phyloP scores from a whole-genome alignment of 2,797 vertebrate genomes.

The Synanceia verrucosa region DNA sequence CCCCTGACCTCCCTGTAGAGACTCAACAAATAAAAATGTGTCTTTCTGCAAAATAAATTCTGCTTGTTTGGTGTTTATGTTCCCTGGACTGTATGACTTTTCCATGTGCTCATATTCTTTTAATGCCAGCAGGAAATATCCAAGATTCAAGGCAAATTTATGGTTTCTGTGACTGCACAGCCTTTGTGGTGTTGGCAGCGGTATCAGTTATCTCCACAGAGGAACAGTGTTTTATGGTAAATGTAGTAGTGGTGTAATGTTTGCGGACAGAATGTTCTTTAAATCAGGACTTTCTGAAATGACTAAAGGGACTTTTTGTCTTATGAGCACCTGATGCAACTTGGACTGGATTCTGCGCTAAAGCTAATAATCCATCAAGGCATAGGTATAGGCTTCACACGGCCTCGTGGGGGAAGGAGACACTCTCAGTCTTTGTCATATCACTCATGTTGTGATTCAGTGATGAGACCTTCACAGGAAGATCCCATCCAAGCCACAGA shows the following conservation, averaged over 20 bases:
- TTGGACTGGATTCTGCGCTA: no score
- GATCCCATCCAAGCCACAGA: slow-evolving; percentile 74
- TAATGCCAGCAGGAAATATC: slow-evolving; percentile 55
- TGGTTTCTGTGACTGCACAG: slow-evolving; percentile 43
- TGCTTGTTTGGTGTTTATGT: slow-evolving; percentile 39
- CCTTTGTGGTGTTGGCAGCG: slow-evolving; percentile 25
- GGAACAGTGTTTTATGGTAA: slow-evolving; percentile 30
- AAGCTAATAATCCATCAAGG: not conserved
- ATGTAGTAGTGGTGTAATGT: slow-evolving; percentile 20
- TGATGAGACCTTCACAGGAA: slow-evolving; percentile 65
- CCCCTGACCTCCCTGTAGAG: slow-evolving; percentile 23
- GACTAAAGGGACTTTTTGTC: not conserved
- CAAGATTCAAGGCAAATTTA: slow-evolving; percentile 46
- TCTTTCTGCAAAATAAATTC: slow-evolving; percentile 26
- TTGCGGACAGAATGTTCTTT: slow-evolving; percentile 27
- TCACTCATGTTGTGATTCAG: slow-evolving; percentile 57
- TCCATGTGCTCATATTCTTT: slow-evolving; percentile 50
- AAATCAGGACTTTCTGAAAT: slow-evolving; percentile 5
- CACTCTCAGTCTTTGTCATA: slow-evolving; percentile 59
- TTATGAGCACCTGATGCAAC: not conserved
- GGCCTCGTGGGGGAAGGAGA: slow-evolving; percentile 11
- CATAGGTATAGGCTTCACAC: slow-evolving; percentile 3
- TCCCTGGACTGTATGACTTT: slow-evolving; percentile 35
- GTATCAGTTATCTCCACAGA: slow-evolving; percentile 32
- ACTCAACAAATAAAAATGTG: slow-evolving; percentile 4